Evolutionary conservation across 2,888 invertebrate species (phyloP), one percentile per base, ranked within the genome.

Genomic region (Anthrax anthrax): DNA sequence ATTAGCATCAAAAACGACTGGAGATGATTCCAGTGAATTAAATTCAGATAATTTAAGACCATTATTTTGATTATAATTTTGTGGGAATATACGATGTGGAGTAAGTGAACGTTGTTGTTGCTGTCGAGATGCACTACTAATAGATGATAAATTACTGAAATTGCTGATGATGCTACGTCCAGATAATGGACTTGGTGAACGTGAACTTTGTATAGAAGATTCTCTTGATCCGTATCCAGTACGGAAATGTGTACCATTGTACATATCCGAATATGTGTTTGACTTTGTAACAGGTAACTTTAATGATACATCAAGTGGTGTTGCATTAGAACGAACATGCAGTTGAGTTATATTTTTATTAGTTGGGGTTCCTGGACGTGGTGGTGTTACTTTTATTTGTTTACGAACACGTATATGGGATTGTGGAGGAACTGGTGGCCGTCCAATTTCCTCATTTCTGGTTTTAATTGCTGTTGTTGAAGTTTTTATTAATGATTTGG

Each of bases 1-100:
- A 62, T 86, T 86, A 0, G 86, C 87, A 58, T 86, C 85, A 54
- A 86, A 84, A 0, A 87, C 79, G 2, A 87, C 84, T 0, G 86
- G 82, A 0, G 85, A 78, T 48, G 81, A 80, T 58, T 85, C 86
- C 59, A 78, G 76, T 3, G 73, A 70, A 39, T 72, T 73, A 38
- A 78, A 60, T 58, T 83, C 81, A 48, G 74, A 72, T 10, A 76
- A 61, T 56, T 78, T 71, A 44, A 74, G 59, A 37, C 64, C 62
- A 52, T 72, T 67, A 12, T 70, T 70, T 12, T 57, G 61, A 17
- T 71, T 69, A 52, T 73, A 73, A 6, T 65, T 65, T 60, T 84
- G 82, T 1, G 85, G 85, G 55, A 77, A 84, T 54, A 77, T 70
- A 55, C 84, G 73, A 52, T 84, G 70, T 6, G 83, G 81, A 6